Conservation (phyloP, 2,888 invertebrate genomes). For the Heliconius erato region DNA sequence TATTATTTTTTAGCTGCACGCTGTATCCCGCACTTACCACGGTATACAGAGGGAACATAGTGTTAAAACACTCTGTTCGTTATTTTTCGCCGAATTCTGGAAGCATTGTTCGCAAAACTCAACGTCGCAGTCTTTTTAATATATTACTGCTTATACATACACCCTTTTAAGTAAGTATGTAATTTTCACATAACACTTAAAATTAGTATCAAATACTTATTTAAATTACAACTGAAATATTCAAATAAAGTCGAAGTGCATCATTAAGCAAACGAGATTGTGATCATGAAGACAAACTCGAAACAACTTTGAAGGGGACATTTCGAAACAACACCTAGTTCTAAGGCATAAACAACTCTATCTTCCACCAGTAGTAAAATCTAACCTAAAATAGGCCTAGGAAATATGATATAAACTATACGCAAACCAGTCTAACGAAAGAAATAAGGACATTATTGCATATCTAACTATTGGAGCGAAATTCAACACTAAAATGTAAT, state of each 20-base stretch:
- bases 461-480: conserved; percentile 47
- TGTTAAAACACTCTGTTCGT: no score
- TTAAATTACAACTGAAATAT: conserved; percentile 2
- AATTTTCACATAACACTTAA: not conserved
- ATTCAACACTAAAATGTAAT: conserved; percentile 48
- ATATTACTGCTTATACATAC: not conserved
- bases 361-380: conserved; percentile 51
- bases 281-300: conserved; percentile 24
- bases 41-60: no score
- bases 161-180: not conserved
- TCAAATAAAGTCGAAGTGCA: conserved; percentile 5
- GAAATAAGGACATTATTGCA: conserved; percentile 49
- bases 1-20: no score
- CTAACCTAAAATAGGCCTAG: conserved; percentile 55
- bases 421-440: conserved; percentile 37
- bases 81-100: no score
- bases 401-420: conserved; percentile 49
- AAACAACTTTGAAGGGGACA: conserved; percentile 11
- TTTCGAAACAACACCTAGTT: conserved; percentile 10
- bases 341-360: conserved; percentile 9
- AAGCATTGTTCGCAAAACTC: no score
- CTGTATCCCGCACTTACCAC: no score
- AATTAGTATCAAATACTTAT: not conserved
- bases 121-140: not conserved
- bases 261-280: conserved; percentile 25